Conservation (phyloP, 2,113 vertebrate species). For the Hydrolagus affinis region DNA sequence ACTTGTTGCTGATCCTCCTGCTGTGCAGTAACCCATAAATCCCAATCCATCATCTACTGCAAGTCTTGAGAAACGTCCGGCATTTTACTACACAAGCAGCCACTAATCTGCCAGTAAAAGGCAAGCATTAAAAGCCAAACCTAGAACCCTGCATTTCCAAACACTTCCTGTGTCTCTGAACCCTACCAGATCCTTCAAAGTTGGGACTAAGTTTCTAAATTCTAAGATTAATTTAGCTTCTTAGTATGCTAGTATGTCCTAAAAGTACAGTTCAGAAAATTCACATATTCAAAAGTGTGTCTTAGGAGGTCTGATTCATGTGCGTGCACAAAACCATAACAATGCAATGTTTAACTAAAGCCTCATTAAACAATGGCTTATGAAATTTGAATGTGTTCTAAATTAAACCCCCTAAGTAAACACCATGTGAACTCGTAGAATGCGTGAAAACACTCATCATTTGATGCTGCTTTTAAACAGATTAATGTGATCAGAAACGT, state of each 20-base stretch:
- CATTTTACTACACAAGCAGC: conserved; percentile 31
- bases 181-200: conserved; percentile 33
- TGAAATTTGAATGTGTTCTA: neutral
- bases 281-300: too few relatives aligned
- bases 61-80: conserved; percentile 36
- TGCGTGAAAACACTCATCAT: too few relatives aligned
- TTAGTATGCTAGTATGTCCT: neutral
- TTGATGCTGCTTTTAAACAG: too few relatives aligned
- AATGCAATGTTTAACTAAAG: neutral
- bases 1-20: conserved; percentile 39
- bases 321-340: neutral
- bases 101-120: conserved; percentile 34
- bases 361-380: neutral
- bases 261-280: neutral
- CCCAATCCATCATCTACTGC: conserved; percentile 38
- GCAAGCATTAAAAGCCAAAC: neutral
- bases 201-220: conserved; percentile 35
- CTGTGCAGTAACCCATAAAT: conserved; percentile 37
- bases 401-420: too few relatives aligned
- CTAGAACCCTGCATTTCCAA: conserved; percentile 34
- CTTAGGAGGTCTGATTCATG: neutral
- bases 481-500: too few relatives aligned
- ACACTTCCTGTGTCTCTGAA: conserved; percentile 33
- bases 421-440: too few relatives aligned
- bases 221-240: neutral